phyloP scores from a whole-genome alignment of 2,113 vertebrate species.

The Actenoides hombroni region DNA sequence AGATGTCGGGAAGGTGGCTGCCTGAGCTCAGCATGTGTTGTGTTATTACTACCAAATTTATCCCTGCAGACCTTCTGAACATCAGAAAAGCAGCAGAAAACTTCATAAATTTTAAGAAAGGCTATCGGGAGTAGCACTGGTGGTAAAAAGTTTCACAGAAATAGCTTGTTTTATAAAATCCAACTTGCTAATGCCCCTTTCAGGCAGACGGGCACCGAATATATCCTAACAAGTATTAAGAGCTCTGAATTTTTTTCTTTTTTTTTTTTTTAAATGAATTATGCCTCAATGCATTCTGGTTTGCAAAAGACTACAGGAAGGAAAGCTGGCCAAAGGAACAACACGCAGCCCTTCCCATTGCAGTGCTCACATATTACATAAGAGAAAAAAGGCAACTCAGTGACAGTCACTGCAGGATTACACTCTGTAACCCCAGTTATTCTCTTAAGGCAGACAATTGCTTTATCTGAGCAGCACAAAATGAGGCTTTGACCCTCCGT shows the following conservation, averaged over 20 bases:
- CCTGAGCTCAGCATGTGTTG: background rate
- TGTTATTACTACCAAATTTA: fast-evolving
- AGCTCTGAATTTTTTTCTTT: background rate
- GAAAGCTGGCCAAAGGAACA: background rate
- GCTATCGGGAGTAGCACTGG: background rate
- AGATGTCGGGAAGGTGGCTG: background rate
- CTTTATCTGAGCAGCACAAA: background rate
- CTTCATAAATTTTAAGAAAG: background rate
- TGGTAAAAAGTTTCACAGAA: background rate
- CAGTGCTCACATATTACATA: fast-evolving
- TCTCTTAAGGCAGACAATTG: background rate
- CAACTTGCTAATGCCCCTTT: background rate
- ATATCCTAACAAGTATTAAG: background rate
- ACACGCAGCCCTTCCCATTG: background rate
- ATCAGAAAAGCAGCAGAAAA: background rate
- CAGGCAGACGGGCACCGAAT: background rate
- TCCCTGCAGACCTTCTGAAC: background rate
- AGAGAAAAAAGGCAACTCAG: background rate
- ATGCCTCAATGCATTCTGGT: background rate
- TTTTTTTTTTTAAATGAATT: background rate
- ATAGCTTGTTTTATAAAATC: background rate
- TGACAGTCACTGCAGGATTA: background rate
- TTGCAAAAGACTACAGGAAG: background rate
- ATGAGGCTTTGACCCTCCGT: background rate
- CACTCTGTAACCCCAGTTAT: background rate